phyloP scores from a whole-genome alignment of 2,888 invertebrate species.

The Ophion ventricosus region DNA sequence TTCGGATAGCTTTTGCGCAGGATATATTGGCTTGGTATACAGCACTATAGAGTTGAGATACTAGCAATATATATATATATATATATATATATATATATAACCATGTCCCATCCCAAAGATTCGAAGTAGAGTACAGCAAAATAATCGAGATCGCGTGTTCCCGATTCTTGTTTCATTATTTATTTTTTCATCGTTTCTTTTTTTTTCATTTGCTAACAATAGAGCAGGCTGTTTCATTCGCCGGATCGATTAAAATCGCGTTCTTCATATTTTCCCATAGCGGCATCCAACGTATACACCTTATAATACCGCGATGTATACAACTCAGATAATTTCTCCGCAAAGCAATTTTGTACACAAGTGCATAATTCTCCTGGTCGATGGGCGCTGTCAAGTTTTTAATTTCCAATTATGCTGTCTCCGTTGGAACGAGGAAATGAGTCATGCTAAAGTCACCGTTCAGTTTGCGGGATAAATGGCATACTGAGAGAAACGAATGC shows the following conservation, averaged over 20 bases:
- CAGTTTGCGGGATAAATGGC: conserved; percentile 31
- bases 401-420: conserved; percentile 35
- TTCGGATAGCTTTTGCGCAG: conserved; percentile 66
- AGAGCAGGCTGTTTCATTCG: conserved; percentile 24
- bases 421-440: conserved; percentile 10
- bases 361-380: not conserved
- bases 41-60: conserved; percentile 30
- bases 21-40: conserved; percentile 61
- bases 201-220: conserved; percentile 57
- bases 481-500: not conserved
- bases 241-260: conserved; percentile 51
- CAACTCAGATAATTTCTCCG: conserved; percentile 9
- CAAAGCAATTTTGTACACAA: conserved; percentile 6
- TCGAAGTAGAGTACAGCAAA: conserved; percentile 48
- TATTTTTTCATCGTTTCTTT: conserved; percentile 37
- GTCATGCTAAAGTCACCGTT: not conserved
- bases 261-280: conserved; percentile 50
- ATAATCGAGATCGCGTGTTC: conserved; percentile 63
- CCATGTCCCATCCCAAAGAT: conserved; percentile 55
- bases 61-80: conserved; percentile 24
- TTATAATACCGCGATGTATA: not conserved
- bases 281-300: conserved; percentile 29
- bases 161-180: conserved; percentile 45
- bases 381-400: conserved; percentile 10
- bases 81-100: conserved; percentile 29